Percentiles rank a stretch among this genome's conserved stretches.
Evolutionary conservation across 1,140 invertebrate genomes (phyloP).

Genomic region (Megathymus violae): DNA sequence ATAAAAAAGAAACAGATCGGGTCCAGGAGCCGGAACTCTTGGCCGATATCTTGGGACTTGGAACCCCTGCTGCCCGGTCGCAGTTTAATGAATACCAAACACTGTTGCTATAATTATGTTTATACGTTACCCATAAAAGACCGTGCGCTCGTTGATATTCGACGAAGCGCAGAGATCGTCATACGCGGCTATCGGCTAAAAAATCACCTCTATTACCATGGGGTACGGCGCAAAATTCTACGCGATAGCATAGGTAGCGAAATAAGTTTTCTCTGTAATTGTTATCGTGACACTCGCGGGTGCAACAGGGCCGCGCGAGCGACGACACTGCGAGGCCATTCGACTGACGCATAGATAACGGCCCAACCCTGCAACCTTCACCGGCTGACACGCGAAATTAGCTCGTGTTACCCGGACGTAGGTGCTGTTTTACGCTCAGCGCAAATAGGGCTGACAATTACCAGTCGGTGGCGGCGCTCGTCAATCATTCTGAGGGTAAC

Average conservation of each 20-base stretch:
- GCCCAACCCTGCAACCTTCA: constrained; percentile 59
- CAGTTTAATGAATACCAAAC: constrained; percentile 22
- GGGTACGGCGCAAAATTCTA: constrained; percentile 25
- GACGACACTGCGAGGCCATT: constrained; percentile 47
- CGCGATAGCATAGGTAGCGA: constrained; percentile 32
- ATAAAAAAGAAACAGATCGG: constrained; percentile 1
- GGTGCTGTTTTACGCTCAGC: constrained; percentile 32
- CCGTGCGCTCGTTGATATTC: constrained; percentile 52
- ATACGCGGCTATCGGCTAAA: background rate
- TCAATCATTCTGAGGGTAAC: constrained; percentile 40
- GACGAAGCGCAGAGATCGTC: constrained; percentile 35
- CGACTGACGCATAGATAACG: constrained; percentile 56
- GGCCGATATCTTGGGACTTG: constrained; percentile 47
- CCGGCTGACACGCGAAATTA: constrained; percentile 11
- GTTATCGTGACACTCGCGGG: constrained; percentile 58
- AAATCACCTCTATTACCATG: background rate
- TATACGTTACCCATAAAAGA: constrained; percentile 49
- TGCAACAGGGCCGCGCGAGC: constrained; percentile 52
- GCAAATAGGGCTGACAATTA: constrained; percentile 42
- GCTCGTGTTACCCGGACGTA: background rate
- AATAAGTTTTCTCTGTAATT: constrained; percentile 65
- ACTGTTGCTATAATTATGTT: constrained; percentile 40
- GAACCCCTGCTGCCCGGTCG: constrained; percentile 41
- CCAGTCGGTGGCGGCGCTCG: constrained; percentile 37
- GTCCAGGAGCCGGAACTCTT: constrained; percentile 25